A percentile compares a stretch with the other conserved stretches of the same genome.
These are phyloP conservation scores for Rynchops niger DNA, from an alignment of 2,113 vertebrate species.

Conservation along the genomic window DNA sequence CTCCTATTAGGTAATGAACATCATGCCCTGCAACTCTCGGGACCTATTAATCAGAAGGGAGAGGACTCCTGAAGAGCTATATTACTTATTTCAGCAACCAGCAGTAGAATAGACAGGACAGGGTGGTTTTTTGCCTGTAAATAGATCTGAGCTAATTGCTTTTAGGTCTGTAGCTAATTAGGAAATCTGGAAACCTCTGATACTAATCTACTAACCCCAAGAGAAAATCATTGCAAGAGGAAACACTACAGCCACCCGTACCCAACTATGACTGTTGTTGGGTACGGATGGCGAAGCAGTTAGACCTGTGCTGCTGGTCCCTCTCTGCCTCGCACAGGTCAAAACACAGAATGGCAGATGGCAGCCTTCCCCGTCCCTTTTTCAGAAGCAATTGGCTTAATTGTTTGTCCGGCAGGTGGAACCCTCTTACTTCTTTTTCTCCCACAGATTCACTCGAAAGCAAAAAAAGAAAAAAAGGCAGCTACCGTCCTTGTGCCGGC, in stretches of 20 bases:
- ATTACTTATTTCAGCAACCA: background rate
- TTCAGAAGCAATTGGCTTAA: background rate
- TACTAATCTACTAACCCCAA: background rate
- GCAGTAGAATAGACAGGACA: background rate
- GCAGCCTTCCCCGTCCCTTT: background rate
- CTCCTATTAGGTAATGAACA: background rate
- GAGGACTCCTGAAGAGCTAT: background rate
- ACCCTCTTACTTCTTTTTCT: conserved; percentile 37
- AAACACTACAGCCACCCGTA: background rate
- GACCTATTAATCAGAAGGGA: background rate
- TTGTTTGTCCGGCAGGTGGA: conserved; percentile 56
- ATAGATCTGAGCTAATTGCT: background rate
- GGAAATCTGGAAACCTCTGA: background rate
- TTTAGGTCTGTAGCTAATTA: background rate
- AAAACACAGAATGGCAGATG: accelerated
- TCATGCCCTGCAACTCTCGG: background rate
- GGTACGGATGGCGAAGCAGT: background rate
- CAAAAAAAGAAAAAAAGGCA: background rate
- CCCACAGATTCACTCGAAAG: accelerated
- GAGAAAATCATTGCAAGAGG: background rate
- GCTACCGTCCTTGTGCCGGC: accelerated
- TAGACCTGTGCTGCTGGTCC: background rate
- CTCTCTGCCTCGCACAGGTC: background rate
- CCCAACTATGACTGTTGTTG: background rate
- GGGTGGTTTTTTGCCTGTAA: background rate